Base-by-base conservation (phyloP, 2,888 invertebrate species). In the Sepiola atlantica region DNA sequence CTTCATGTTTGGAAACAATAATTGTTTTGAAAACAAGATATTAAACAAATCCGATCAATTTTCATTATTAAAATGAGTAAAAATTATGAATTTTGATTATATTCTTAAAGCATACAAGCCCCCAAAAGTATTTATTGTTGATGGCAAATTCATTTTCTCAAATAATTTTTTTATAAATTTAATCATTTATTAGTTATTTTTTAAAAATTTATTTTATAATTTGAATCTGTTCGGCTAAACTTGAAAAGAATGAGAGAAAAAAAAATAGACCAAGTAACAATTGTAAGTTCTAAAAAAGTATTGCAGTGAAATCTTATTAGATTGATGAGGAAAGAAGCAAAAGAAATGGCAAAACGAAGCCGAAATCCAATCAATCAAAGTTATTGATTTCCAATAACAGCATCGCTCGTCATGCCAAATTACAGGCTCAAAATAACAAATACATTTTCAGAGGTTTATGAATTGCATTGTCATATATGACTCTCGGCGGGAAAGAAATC, bases 371-470 rank as follows among this genome's bases (percentile, higher is more conserved):
- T 77, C 77, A 77, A 77, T 77, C 77, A 77, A 32, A 77, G 16
- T n/a, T 77, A 77, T 77, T 77, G 77, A 77, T 77, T 77, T 77
- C n/a, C 77, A 77, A 77, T 77, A 77, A 77, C 77, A 77, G 77
- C n/a, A n/a, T 77, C n/a, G n/a, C 77, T 77, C n/a, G 77, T 77
- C 77, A 77, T 32, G 77, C n/a, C 77, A 77, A 77, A 77, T 77
- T 77, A 77, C 77, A 77, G 4, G 77, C 77, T n/a, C 4, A n/a
- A 32, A 77, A 77, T 77, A 77, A 77, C 77, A 77, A 77, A 18
- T 77, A n/a, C n/a, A 77, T 77, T 77, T 45, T n/a, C 77, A 16
- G 16, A 77, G 77, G n/a, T 77, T 77, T 77, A 77, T 32, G 77
- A 77, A 77, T 77, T 77, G n/a, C 77, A 77, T 77, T 77, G 77